Evolutionary conservation across 1,140 invertebrate genomes (phyloP), one percentile per base, ranked within the genome.

Genomic region (Drosophila baimaii): DNA sequence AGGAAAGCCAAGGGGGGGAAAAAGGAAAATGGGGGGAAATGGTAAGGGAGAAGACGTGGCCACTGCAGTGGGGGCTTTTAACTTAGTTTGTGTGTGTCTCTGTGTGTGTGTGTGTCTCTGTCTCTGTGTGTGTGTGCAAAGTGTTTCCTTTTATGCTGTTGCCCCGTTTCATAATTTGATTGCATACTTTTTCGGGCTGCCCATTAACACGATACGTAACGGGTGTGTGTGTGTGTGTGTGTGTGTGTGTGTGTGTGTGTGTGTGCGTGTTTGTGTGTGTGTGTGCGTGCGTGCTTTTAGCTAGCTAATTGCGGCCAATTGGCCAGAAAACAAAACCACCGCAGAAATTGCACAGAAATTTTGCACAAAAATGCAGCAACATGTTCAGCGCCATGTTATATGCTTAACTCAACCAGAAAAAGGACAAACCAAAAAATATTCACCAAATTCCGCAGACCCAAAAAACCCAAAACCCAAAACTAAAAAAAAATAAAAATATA

Each of bases 121-220:
- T 54, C 27, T 27, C 5, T 29, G 47, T 29, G 10, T 79, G 49
- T 33, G 46, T 43, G 77, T 19, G 59, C 41, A 31, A 37, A 46
- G 52, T 59, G 47, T 61, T 52, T 77, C 33, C 47, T 61, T 75
- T 70, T 76, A 75, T 85, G 64, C 51, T 47, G 39, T 41, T 61
- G 55, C 64, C 69, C 66, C 66, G 61, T 70, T 83, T 86, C 78
- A 88, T 86, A 86, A 88, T 88, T 89, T 88, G 63, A 88, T 88
- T 88, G 72, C 77, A 89, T 63, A 88, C 84, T 89, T 88, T 59
- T 89, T 77, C 41, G 83, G 72, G 63, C 52, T 43, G 66, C 58
- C 73, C 83, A 88, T 86, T 86, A 86, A 88, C 83, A 86, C 79
- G 70, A 64, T 68, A 70, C 70, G 39, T 54, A 39, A 70, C 70